Conservation (phyloP, 2,113 vertebrate genomes). For the Chaetodon trifascialis region DNA sequence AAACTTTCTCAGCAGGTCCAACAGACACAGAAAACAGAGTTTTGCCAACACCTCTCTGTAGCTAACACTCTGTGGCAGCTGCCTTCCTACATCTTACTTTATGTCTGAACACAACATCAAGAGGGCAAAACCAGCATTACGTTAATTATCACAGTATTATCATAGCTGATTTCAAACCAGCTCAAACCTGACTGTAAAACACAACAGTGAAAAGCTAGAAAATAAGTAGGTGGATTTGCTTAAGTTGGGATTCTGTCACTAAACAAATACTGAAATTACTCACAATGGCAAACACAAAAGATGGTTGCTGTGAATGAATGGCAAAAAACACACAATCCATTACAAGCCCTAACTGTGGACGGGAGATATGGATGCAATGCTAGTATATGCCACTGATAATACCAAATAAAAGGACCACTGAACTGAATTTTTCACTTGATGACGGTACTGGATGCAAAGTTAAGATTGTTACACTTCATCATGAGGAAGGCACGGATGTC, state of each 20-base stretch:
- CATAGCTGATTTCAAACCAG: not conserved
- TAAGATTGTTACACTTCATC: too few species aligned
- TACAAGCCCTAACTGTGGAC: not conserved
- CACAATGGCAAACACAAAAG: not conserved
- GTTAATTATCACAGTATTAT: constrained; percentile 21
- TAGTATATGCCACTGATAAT: too few species aligned
- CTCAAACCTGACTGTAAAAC: not conserved
- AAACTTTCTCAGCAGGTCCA: not conserved
- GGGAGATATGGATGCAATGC: not conserved
- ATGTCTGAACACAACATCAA: constrained; percentile 9
- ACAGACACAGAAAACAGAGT: constrained; percentile 6
- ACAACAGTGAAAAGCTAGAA: not conserved
- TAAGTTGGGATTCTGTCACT: not conserved
- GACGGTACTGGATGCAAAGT: too few species aligned
- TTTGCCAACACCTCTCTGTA: constrained; percentile 8
- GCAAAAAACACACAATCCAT: too few species aligned
- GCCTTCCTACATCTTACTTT: constrained; percentile 37
- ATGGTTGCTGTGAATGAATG: not conserved
- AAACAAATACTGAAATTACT: not conserved
- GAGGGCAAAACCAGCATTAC: not conserved
- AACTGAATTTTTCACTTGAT: too few species aligned
- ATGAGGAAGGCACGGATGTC: too few species aligned
- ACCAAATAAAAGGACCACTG: too few species aligned
- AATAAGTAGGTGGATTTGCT: not conserved
- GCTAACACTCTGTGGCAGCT: constrained; percentile 39